Percentiles rank a stretch among this genome's conserved stretches.
phyloP scores from a whole-genome alignment of 2,888 invertebrate species.

The Caenorhabditis sulstoni region DNA sequence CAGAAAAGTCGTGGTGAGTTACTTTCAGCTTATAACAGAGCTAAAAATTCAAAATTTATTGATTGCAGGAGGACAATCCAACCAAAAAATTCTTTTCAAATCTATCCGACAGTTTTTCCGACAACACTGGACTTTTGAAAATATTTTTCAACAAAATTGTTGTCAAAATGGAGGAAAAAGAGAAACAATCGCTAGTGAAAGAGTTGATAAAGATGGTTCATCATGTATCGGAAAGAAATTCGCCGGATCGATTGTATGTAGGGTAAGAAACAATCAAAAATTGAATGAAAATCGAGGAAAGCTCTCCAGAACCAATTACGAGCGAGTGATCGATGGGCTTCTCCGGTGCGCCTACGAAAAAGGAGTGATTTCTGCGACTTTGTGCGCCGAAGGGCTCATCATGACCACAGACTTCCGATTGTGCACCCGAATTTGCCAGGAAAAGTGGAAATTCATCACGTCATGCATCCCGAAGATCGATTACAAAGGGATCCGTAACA shows the following conservation, averaged over 20 bases:
- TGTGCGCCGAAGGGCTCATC: constrained; percentile 50
- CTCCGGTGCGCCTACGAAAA: constrained; percentile 31
- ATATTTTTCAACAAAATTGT: constrained; percentile 22
- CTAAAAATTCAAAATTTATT: not conserved
- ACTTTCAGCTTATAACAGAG: not conserved
- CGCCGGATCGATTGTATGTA: constrained; percentile 24
- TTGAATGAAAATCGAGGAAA: too few relatives aligned
- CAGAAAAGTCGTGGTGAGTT: constrained; percentile 37
- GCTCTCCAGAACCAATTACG: constrained; percentile 41
- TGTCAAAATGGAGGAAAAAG: constrained; percentile 48
- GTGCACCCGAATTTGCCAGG: constrained; percentile 40
- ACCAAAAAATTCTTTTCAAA: constrained; percentile 16
- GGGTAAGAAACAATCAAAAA: constrained; percentile 13
- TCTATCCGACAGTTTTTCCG: constrained; percentile 17
- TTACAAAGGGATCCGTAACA: constrained; percentile 58
- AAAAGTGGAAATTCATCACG: constrained; percentile 54
- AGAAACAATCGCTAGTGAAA: constrained; percentile 43
- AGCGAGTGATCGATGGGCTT: constrained; percentile 40
- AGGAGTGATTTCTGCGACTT: constrained; percentile 25
- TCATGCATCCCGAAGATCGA: constrained; percentile 59
- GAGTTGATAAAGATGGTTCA: constrained; percentile 52
- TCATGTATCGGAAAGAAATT: constrained; percentile 30
- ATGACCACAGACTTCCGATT: constrained; percentile 64
- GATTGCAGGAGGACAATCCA: constrained; percentile 15
- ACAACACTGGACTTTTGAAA: constrained; percentile 15